These are phyloP conservation scores for Dasypolia templi DNA, from an alignment of 2,888 invertebrate species.

Conservation along the genomic window DNA sequence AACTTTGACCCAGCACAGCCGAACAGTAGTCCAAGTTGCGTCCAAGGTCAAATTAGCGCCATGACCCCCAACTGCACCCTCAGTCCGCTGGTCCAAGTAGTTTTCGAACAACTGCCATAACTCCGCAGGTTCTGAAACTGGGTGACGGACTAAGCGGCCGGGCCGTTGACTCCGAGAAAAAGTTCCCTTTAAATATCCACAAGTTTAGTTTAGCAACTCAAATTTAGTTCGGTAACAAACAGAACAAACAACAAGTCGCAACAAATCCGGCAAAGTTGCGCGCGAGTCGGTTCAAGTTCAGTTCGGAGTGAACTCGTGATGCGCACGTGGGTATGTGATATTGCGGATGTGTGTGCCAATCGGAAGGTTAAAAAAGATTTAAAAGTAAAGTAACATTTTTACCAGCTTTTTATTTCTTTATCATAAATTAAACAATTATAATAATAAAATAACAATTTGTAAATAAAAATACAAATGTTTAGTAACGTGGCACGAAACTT, in stretches of 20 bases:
- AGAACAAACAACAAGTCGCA: constrained; percentile 88
- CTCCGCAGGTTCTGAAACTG: constrained; percentile 89
- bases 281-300: constrained; percentile 90
- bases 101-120: constrained; percentile 90
- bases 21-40: constrained; percentile 82
- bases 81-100: constrained; percentile 87
- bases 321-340: constrained; percentile 44
- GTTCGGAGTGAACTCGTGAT: constrained; percentile 64
- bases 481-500: not conserved
- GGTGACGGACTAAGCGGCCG: constrained; percentile 89
- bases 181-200: constrained; percentile 90
- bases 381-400: not conserved
- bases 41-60: constrained; percentile 89
- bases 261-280: constrained; percentile 89
- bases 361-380: not conserved
- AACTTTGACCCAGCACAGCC: constrained; percentile 74
- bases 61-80: constrained; percentile 89
- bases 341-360: not conserved
- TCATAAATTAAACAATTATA: too few relatives aligned
- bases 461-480: too few relatives aligned
- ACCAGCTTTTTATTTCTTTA: not conserved
- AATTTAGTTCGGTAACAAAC: constrained; percentile 90
- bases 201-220: constrained; percentile 90
- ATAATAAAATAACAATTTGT: too few relatives aligned
- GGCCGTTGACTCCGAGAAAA: constrained; percentile 91